Conservation (phyloP, 2,797 vertebrate genomes). For the Enteromius afrohamiltoni region DNA sequence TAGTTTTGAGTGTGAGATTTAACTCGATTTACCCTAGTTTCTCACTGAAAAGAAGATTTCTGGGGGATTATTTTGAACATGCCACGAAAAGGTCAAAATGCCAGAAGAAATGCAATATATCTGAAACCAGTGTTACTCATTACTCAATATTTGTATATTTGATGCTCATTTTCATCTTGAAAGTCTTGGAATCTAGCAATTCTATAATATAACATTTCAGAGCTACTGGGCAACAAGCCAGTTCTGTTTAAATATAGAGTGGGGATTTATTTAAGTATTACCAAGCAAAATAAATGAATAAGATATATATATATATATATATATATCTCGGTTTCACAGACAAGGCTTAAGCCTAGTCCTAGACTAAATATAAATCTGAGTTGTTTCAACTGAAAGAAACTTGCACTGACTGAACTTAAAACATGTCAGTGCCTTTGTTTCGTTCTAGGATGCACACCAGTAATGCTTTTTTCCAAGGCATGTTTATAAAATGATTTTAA, state of each 20-base stretch:
- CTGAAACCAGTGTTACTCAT: background rate
- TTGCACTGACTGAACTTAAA: too few species aligned
- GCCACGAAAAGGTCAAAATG: background rate
- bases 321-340: too few species aligned
- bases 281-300: background rate
- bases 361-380: too few species aligned
- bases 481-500: too few species aligned
- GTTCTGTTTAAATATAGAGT: conserved; percentile 17
- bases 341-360: too few species aligned
- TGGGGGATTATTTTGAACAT: background rate
- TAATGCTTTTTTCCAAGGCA: too few species aligned
- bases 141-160: conserved; percentile 58
- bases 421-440: too few species aligned
- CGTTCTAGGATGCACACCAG: too few species aligned
- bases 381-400: too few species aligned
- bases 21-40: background rate
- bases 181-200: conserved; percentile 64
- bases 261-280: background rate
- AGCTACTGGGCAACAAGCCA: conserved; percentile 62
- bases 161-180: conserved; percentile 67
- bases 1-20: background rate
- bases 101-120: background rate
- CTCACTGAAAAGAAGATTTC: background rate
- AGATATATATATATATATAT: too few species aligned
- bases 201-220: conserved; percentile 70